Percentiles rank a stretch among this genome's conserved stretches.
Evolutionary conservation across 2,113 vertebrate species (phyloP).

Genomic region (Aythya baeri): DNA sequence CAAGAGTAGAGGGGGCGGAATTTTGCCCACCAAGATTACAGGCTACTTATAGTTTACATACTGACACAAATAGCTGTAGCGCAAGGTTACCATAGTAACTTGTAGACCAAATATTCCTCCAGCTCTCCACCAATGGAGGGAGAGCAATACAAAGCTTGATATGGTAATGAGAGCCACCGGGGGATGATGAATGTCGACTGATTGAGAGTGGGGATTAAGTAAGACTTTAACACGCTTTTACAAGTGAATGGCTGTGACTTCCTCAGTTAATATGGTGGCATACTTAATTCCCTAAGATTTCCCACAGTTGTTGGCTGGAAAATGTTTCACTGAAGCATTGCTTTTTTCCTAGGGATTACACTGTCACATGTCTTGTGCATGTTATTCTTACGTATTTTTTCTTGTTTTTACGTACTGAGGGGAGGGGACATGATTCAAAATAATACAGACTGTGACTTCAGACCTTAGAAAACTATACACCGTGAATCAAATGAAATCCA

Average conservation of each 20-base stretch:
- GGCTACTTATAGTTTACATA: constrained; percentile 75
- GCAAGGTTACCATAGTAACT: constrained; percentile 75
- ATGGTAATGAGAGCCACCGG: constrained; percentile 48
- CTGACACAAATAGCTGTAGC: constrained; percentile 68
- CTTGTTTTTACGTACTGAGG: not conserved
- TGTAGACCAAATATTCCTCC: constrained; percentile 53
- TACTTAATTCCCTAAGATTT: constrained; percentile 20
- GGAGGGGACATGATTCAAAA: not conserved
- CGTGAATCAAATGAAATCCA: not conserved
- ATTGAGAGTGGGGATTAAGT: constrained; percentile 53
- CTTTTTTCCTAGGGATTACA: not conserved
- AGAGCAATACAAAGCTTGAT: constrained; percentile 34
- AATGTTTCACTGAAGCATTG: not conserved
- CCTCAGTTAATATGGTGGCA: not conserved
- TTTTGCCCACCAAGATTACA: constrained; percentile 44
- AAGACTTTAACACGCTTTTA: constrained; percentile 27
- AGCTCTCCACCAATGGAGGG: constrained; percentile 48
- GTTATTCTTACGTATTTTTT: not conserved
- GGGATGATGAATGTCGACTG: constrained; percentile 38
- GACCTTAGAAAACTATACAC: not conserved
- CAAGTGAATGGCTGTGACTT: not conserved
- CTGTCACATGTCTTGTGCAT: not conserved
- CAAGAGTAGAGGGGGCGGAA: not conserved
- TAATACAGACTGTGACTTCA: not conserved
- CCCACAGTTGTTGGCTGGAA: not conserved